Conservation (phyloP, 2,888 invertebrate species). For the Tetanocera ferruginea region DNA sequence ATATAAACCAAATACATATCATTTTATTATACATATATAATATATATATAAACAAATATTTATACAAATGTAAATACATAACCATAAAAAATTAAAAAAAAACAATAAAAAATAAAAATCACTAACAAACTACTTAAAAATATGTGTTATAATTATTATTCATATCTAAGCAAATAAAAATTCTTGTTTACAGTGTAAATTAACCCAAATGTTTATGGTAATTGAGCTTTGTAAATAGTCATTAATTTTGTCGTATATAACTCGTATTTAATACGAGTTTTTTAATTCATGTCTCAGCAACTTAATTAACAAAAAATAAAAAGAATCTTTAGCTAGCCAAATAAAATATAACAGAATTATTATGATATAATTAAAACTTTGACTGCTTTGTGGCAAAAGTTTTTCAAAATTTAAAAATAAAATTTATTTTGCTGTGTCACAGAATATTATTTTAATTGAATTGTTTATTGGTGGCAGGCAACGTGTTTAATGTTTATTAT, state of each 20-base stretch:
- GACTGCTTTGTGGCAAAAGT: too few relatives aligned
- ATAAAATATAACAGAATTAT: background rate
- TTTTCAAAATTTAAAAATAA: background rate
- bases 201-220: background rate
- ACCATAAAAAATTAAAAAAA: slow-evolving; percentile 30
- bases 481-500: background rate
- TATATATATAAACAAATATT: slow-evolving; percentile 39
- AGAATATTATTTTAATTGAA: background rate
- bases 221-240: slow-evolving; percentile 30
- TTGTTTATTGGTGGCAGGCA: background rate
- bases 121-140: slow-evolving; percentile 16
- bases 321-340: slow-evolving; percentile 19
- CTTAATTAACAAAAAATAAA: slow-evolving; percentile 11
- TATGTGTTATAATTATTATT: background rate
- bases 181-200: background rate
- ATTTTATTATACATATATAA: slow-evolving; percentile 55
- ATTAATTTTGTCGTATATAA: background rate
- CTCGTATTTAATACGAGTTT: background rate
- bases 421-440: background rate
- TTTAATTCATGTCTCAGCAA: background rate
- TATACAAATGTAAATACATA: slow-evolving; percentile 38
- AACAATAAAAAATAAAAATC: slow-evolving; percentile 11
- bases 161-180: background rate
- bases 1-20: slow-evolving; percentile 55
- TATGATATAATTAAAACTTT: too few relatives aligned